A percentile compares a stretch with the other conserved stretches of the same genome.
These are phyloP conservation scores for Alviniconcha strummeri DNA, from an alignment of 2,888 invertebrate species.

Conservation along the genomic window DNA sequence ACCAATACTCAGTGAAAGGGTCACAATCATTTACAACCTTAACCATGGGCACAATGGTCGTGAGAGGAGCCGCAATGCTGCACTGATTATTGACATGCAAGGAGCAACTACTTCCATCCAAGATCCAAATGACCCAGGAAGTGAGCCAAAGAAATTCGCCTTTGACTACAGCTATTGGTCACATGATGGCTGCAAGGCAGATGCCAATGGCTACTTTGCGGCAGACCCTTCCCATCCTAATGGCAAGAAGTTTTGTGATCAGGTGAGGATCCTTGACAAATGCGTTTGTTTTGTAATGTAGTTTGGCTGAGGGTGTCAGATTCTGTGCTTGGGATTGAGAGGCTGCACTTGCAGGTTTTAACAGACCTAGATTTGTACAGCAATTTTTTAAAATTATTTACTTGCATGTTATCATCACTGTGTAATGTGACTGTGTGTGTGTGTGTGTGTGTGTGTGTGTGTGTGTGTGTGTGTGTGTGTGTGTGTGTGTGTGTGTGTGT, in stretches of 20 bases:
- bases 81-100: slow-evolving; percentile 75
- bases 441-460: slow-evolving; percentile 7
- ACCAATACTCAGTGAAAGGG: too few relatives aligned
- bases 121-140: slow-evolving; percentile 72
- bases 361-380: too few relatives aligned
- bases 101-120: slow-evolving; percentile 73
- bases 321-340: too few relatives aligned
- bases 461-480: background rate
- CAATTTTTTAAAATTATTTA: too few relatives aligned
- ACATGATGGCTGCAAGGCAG: slow-evolving; percentile 76
- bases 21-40: slow-evolving; percentile 20
- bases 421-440: background rate
- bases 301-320: too few relatives aligned
- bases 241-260: slow-evolving; percentile 76
- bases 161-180: slow-evolving; percentile 79
- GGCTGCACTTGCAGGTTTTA: too few relatives aligned
- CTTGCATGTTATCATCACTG: too few relatives aligned
- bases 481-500: background rate
- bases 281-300: background rate
- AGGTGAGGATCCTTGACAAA: slow-evolving; percentile 68
- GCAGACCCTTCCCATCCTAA: slow-evolving; percentile 73
- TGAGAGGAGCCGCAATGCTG: slow-evolving; percentile 75
- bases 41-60: slow-evolving; percentile 73
- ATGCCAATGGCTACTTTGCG: slow-evolving; percentile 73
- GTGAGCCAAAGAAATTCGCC: slow-evolving; percentile 74